Base-by-base conservation (phyloP, 1,140 invertebrate species). In the Anastrepha obliqua region DNA sequence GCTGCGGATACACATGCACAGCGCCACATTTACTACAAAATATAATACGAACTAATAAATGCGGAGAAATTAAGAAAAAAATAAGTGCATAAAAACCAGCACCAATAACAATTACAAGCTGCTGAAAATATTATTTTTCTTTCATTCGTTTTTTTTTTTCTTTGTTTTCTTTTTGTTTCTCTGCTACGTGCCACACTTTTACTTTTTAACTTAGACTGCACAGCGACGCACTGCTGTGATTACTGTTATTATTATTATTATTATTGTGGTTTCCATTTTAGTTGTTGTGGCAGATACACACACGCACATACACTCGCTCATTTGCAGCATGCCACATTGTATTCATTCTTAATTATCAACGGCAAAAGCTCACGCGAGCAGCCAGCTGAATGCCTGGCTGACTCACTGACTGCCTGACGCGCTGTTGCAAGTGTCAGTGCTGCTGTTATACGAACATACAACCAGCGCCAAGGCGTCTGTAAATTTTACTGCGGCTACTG, bases 261-360 rank as follows among this genome's bases (percentile, higher is more conserved):
- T 81, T 55, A 81, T 81, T 81, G 55, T 81, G 15, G n/a, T 81
- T 55, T 20, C 20, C 17, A 81, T 42, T 47, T n/a, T 55, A n/a
- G 74, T 58, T 81, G 47, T 55, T 55, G 47, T 5, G 5, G 70
- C 44, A 51, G 13, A 17, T 42, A 70, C 39, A 70, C 29, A 70
- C 44, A n/a, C 39, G 8, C 44, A 47, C 39, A 51, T 3, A 51
- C 15, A 17, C 44, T 8, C 55, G 42, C n/a, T 81, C 42, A 81
- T 81, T 58, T 81, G 47, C 74, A 55, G 74, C 74, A 55, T 81
- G 74, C 74, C 74, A 81, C 74, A 81, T 51, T 13, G 74, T n/a
- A 55, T 81, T 81, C 51, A 81, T 81, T 81, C 74, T 81, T 81
- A 81, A 58, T 81, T 81, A 81, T 51, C 74, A 81, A 81, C 47